Evolutionary conservation across 2,797 vertebrate species (phyloP), one percentile per base, ranked within the genome.

Genomic region (Sebastiscus tertius): DNA sequence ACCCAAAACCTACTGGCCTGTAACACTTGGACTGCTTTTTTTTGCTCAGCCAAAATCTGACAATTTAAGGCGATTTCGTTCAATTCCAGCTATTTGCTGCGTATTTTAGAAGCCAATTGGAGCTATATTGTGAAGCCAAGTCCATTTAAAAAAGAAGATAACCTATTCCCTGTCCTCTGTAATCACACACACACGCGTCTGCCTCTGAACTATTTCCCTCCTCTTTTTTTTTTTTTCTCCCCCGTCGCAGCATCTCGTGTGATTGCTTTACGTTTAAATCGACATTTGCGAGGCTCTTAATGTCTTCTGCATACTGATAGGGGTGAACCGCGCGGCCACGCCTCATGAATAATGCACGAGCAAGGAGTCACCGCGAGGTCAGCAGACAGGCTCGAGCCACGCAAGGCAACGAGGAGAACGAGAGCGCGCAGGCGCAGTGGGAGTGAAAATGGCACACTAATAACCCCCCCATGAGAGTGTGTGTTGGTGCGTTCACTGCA

Each of bases 271-370:
- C 74, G 94, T 97, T 97, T 96, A 97, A 97, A 97, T 96, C 92
- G 93, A 94, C 94, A 96, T 98, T 96, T 97, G 95, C 94, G 92
- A 90, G 93, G 93, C 93, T 94, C 16, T 56, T 96, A 96, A 97
- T 97, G 96, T 94, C 94, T 95, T 95, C 95, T 97, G 96, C 96
- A 97, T 97, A 96, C 96, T 97, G 97, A 97, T 96, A 94, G 95
- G 96, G 95, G 96, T 95, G 96, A 97, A 96, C 94, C 92, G 89
- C 87, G 94, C 94, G 95, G 95, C 82, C 87, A 96, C 93, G 95
- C 94, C 95, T 97, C 96, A 97, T 98, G 96, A 97, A 98, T 98
- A 97, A 98, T 98, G 96, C 96, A 98, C 94, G 93, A 94, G 94
- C 72, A 80, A 96, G 96, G 96, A 97, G 93, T 98, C 98, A 98